phyloP scores from a whole-genome alignment of 1,140 invertebrate genomes.

The Polyergus mexicanus region DNA sequence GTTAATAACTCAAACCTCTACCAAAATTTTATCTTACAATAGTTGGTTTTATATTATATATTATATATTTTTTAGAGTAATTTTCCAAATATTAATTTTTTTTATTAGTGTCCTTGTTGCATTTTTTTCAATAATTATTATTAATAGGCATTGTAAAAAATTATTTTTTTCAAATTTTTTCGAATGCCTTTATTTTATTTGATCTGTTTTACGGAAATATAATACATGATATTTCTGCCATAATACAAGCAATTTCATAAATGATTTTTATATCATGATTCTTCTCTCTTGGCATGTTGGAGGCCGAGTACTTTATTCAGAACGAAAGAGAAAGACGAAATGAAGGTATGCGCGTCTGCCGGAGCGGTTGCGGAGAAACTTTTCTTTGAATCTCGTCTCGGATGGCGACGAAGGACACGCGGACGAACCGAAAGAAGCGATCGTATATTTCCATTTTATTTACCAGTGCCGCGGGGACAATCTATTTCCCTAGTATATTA shows the following conservation, averaged over 20 bases:
- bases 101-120: background rate
- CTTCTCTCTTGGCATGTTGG: background rate
- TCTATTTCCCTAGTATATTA: conserved; percentile 27
- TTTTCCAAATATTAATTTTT: background rate
- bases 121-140: background rate
- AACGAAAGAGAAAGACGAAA: conserved; percentile 24
- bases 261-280: conserved; percentile 32
- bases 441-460: conserved; percentile 65
- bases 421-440: background rate
- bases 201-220: background rate
- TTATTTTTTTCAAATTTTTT: background rate
- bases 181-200: conserved; percentile 15
- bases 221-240: conserved; percentile 4
- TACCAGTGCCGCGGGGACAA: conserved; percentile 24
- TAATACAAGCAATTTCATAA: background rate
- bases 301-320: conserved; percentile 23
- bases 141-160: background rate
- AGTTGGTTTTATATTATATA: background rate
- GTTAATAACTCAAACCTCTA: background rate
- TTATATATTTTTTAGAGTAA: background rate
- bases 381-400: conserved; percentile 45
- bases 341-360: background rate
- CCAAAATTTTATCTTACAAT: background rate
- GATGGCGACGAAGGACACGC: conserved; percentile 23
- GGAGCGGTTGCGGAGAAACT: conserved; percentile 12